Conservation (phyloP, 1,140 invertebrate species). For the Panagrolaimus sp. region DNA sequence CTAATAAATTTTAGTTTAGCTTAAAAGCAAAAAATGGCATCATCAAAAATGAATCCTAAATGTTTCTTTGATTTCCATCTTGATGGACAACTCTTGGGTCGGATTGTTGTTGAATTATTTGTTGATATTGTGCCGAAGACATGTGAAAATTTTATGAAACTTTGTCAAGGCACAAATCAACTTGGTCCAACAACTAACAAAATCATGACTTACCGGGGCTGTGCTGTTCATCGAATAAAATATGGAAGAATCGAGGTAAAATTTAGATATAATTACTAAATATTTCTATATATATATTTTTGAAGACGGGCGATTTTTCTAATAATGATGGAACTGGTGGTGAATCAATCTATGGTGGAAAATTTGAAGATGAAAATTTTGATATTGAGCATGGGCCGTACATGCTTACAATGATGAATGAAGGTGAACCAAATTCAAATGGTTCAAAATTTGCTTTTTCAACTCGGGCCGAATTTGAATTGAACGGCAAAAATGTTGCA, state of each 20-base stretch:
- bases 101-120: constrained; percentile 86
- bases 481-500: constrained; percentile 51
- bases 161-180: constrained; percentile 64
- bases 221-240: constrained; percentile 63
- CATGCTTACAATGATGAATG: constrained; percentile 56
- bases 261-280: background rate
- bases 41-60: too few relatives aligned
- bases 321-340: constrained; percentile 66
- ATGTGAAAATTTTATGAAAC: constrained; percentile 79
- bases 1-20: too few relatives aligned
- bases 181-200: constrained; percentile 56
- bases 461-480: constrained; percentile 62
- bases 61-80: constrained; percentile 74
- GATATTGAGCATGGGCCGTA: constrained; percentile 73
- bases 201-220: constrained; percentile 56
- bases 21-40: too few relatives aligned
- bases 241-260: constrained; percentile 82
- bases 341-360: constrained; percentile 83
- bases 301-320: constrained; percentile 62
- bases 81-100: constrained; percentile 72
- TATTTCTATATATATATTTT: constrained; percentile 60
- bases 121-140: constrained; percentile 82
- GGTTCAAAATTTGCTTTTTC: constrained; percentile 98
- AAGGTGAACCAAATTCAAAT: constrained; percentile 83
- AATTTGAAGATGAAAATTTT: constrained; percentile 92